A percentile compares a stretch with the other conserved stretches of the same genome.
phyloP scores from a whole-genome alignment of 2,888 invertebrate species.

The Aplocera efformata region DNA sequence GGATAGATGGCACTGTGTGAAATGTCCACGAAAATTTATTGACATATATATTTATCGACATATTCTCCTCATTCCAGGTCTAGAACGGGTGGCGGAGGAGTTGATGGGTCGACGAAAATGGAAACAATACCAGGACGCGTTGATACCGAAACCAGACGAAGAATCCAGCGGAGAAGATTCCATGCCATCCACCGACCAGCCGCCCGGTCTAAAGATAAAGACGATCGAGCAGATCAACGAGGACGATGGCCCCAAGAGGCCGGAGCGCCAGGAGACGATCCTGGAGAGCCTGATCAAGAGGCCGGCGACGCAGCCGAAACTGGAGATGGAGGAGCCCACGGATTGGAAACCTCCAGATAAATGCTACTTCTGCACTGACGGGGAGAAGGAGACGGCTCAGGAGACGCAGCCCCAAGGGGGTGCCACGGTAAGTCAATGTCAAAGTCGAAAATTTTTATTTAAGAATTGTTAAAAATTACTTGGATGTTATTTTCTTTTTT shows the following conservation, averaged over 20 bases:
- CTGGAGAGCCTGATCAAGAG: constrained; percentile 76
- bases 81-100: constrained; percentile 98
- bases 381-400: constrained; percentile 44
- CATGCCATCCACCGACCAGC: constrained; percentile 71
- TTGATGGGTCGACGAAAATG: constrained; percentile 98
- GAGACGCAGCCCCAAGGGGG: constrained; percentile 43
- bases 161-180: constrained; percentile 73
- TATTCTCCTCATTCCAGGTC: constrained; percentile 81
- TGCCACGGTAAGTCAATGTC: constrained; percentile 46
- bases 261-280: constrained; percentile 70
- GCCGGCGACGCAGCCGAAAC: constrained; percentile 69
- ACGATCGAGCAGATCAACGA: constrained; percentile 78
- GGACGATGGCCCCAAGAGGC: constrained; percentile 43
- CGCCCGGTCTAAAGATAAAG: constrained; percentile 74
- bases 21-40: no score
- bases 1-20: no score
- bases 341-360: constrained; percentile 92
- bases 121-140: constrained; percentile 94
- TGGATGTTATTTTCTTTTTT: no score
- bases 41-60: no score
- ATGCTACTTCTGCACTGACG: constrained; percentile 89
- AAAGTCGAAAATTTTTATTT: no score
- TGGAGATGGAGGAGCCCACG: constrained; percentile 73
- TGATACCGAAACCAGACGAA: constrained; percentile 72
- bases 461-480: no score